phyloP scores from a whole-genome alignment of 2,888 invertebrate genomes.

The Muscina levida region DNA sequence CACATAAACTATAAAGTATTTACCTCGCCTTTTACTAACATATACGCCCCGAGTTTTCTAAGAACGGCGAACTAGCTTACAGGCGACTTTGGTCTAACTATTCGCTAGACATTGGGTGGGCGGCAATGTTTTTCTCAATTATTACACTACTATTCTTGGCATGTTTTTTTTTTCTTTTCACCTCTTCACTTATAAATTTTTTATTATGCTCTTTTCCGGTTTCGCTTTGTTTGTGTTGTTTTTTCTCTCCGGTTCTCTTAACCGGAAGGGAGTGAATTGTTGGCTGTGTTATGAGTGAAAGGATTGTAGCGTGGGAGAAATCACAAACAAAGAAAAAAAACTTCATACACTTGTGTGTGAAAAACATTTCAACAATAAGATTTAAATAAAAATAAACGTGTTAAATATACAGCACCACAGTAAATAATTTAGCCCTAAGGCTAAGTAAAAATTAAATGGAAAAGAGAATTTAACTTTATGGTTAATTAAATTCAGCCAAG shows the following conservation, averaged over 20 bases:
- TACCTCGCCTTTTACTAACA: neutral
- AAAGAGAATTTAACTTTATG: neutral
- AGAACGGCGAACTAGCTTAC: constrained; percentile 45
- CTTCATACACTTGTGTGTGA: neutral
- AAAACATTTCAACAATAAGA: constrained; percentile 47
- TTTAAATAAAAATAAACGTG: constrained; percentile 38
- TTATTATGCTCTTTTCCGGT: constrained; percentile 39
- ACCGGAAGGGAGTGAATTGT: constrained; percentile 44
- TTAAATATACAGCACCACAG: constrained; percentile 15
- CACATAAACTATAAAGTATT: neutral
- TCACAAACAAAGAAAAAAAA: no score
- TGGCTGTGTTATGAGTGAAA: constrained; percentile 56
- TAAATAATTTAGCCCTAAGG: constrained; percentile 18
- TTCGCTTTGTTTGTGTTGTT: constrained; percentile 11
- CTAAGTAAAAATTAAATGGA: constrained; percentile 1
- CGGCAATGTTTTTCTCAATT: constrained; percentile 62
- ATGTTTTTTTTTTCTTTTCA: constrained; percentile 65
- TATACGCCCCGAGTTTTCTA: no score
- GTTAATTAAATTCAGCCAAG: no score
- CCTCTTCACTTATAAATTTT: constrained; percentile 41
- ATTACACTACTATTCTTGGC: constrained; percentile 67
- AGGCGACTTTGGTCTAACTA: constrained; percentile 51
- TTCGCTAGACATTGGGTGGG: constrained; percentile 56
- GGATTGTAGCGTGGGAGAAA: neutral
- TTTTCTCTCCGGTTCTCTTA: neutral